These are phyloP conservation scores for Actinemys pallida DNA, from an alignment of 2,113 vertebrate genomes.

Conservation along the genomic window DNA sequence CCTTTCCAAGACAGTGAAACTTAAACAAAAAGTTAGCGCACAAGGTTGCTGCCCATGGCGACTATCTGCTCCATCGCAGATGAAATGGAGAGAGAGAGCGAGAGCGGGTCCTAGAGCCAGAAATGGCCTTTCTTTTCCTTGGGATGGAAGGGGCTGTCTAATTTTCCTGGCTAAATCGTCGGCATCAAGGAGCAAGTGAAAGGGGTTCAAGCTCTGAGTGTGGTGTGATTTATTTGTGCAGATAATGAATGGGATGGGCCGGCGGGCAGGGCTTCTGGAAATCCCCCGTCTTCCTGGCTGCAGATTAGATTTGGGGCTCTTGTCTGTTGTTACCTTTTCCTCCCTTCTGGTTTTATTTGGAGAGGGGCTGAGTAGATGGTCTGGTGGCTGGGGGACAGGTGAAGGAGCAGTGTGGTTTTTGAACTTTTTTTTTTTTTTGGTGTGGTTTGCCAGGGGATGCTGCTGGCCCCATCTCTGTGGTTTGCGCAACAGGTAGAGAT, in stretches of 20 bases:
- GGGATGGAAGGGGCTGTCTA: not conserved
- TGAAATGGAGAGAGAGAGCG: not conserved
- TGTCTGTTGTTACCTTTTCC: not conserved
- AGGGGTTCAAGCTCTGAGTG: not conserved
- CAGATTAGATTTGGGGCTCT: not conserved
- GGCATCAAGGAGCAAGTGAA: not conserved
- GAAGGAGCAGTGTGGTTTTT: not conserved
- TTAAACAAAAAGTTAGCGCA: not conserved
- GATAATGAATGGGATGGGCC: too few relatives aligned
- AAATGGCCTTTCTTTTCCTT: not conserved
- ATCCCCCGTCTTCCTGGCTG: not conserved
- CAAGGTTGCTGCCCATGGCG: not conserved
- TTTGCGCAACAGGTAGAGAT: slow-evolving; percentile 76
- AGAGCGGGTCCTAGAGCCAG: not conserved
- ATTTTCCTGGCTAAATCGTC: not conserved
- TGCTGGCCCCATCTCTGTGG: slow-evolving; percentile 8
- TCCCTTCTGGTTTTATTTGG: not conserved
- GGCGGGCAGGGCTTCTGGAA: not conserved
- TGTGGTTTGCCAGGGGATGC: slow-evolving; percentile 38
- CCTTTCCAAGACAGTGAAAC: not conserved
- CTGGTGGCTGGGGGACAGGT: not conserved
- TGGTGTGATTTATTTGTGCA: not conserved
- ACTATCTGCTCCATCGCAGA: not conserved
- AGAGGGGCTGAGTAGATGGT: not conserved
- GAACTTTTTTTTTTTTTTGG: not conserved